These are phyloP conservation scores for Pollimyrus isidori DNA, from an alignment of 2,113 vertebrate species.

Conservation along the genomic window DNA sequence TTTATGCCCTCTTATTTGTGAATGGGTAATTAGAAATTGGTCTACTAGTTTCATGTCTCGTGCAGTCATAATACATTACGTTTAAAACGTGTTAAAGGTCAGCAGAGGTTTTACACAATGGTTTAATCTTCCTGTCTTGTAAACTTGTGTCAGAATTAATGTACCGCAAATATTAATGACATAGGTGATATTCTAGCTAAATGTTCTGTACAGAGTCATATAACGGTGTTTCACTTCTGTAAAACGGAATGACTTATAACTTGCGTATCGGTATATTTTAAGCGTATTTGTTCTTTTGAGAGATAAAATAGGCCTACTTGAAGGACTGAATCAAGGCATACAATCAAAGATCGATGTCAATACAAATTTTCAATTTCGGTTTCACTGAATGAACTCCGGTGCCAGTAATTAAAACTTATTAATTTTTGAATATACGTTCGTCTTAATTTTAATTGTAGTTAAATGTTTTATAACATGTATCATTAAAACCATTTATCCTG, in stretches of 20 bases:
- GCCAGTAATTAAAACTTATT: neutral
- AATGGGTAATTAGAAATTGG: neutral
- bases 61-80: neutral
- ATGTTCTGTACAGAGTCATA: neutral
- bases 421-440: neutral
- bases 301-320: neutral
- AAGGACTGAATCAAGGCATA: neutral
- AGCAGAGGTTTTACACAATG: neutral
- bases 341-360: neutral
- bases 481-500: neutral
- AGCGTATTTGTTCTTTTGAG: neutral
- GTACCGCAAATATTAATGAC: neutral
- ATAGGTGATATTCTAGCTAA: neutral
- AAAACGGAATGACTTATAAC: neutral
- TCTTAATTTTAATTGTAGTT: neutral
- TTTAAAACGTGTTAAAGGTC: neutral
- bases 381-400: neutral
- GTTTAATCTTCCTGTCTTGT: conserved; percentile 13
- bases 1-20: neutral
- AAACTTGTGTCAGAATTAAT: conserved; percentile 6
- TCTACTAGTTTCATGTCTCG: neutral
- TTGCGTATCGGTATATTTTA: neutral
- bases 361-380: neutral
- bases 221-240: neutral
- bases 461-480: neutral